Percentiles rank a stretch among this genome's conserved stretches.
These are phyloP conservation scores for Apeltes quadracus DNA, from an alignment of 2,113 vertebrate species.

Conservation along the genomic window DNA sequence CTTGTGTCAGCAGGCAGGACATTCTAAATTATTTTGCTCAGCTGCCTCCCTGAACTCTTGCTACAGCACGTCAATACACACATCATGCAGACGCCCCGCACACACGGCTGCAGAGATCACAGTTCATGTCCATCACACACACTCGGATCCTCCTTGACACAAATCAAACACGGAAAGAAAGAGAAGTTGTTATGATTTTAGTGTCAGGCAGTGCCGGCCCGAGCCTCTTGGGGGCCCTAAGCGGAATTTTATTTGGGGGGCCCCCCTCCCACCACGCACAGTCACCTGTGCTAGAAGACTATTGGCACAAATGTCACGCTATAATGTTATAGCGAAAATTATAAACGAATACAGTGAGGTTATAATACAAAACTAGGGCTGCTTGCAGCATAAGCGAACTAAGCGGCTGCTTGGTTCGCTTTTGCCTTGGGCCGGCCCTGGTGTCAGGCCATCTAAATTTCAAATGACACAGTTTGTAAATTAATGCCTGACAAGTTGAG, in stretches of 20 bases:
- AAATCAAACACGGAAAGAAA: constrained; percentile 34
- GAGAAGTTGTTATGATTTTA: constrained; percentile 22
- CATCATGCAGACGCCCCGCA: constrained; percentile 74
- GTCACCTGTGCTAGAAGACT: too few species aligned
- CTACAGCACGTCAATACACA: constrained; percentile 83
- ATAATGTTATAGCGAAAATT: too few species aligned
- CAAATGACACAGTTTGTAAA: not conserved
- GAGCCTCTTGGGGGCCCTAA: too few species aligned
- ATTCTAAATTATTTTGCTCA: constrained; percentile 85
- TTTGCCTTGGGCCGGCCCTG: too few species aligned
- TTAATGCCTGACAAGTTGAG: not conserved
- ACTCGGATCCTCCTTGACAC: constrained; percentile 63
- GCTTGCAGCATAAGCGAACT: too few species aligned
- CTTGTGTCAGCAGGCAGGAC: constrained; percentile 86
- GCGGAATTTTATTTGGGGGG: too few species aligned
- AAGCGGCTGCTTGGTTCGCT: too few species aligned
- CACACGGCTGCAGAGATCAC: constrained; percentile 65
- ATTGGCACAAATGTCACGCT: too few species aligned
- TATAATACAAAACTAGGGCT: too few species aligned
- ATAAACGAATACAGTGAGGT: too few species aligned
- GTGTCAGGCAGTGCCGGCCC: not conserved
- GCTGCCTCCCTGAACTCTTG: constrained; percentile 85
- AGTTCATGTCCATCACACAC: constrained; percentile 72
- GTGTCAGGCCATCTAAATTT: not conserved
- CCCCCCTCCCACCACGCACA: too few species aligned